Percentiles rank a stretch among this genome's conserved stretches.
phyloP scores from a whole-genome alignment of 2,888 invertebrate species.

The Drosophila trichaetosa region DNA sequence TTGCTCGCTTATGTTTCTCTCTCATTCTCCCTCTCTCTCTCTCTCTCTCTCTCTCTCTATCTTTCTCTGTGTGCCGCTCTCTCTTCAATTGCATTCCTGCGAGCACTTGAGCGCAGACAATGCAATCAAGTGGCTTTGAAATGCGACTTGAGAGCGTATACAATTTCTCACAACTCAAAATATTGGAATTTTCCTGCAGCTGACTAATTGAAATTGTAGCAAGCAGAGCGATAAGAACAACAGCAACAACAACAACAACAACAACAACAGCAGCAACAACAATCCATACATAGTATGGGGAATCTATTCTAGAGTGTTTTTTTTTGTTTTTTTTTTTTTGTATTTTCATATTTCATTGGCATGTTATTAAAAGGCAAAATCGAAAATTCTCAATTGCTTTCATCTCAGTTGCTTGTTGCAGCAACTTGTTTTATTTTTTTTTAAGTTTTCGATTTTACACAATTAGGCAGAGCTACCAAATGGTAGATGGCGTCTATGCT shows the following conservation, averaged over 20 bases:
- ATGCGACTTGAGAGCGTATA: conserved; percentile 20
- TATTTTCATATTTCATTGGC: not conserved
- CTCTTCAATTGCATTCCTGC: not conserved
- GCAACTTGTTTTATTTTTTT: not conserved
- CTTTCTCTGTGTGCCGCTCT: not conserved
- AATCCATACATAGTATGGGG: not conserved
- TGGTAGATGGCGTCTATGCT: conserved; percentile 28
- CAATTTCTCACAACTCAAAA: conserved; percentile 37
- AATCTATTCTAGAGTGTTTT: not conserved
- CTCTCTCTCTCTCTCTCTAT: not conserved
- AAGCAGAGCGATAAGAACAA: conserved; percentile 19
- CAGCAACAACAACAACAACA: not conserved
- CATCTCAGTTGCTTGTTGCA: conserved; percentile 14
- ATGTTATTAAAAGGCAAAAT: not conserved
- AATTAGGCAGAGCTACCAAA: conserved; percentile 1
- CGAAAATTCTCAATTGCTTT: conserved; percentile 21
- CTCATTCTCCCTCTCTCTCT: not conserved
- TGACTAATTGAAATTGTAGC: conserved; percentile 42
- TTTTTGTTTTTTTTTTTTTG: not conserved
- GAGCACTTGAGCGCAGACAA: conserved; percentile 42
- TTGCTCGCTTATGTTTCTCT: not conserved
- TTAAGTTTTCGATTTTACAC: not conserved
- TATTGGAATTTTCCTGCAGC: conserved; percentile 9
- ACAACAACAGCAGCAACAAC: not conserved
- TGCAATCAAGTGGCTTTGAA: conserved; percentile 9